A percentile compares a stretch with the other conserved stretches of the same genome.
These are phyloP conservation scores for Villa cingulata DNA, from an alignment of 2,888 invertebrate species.

Conservation along the genomic window DNA sequence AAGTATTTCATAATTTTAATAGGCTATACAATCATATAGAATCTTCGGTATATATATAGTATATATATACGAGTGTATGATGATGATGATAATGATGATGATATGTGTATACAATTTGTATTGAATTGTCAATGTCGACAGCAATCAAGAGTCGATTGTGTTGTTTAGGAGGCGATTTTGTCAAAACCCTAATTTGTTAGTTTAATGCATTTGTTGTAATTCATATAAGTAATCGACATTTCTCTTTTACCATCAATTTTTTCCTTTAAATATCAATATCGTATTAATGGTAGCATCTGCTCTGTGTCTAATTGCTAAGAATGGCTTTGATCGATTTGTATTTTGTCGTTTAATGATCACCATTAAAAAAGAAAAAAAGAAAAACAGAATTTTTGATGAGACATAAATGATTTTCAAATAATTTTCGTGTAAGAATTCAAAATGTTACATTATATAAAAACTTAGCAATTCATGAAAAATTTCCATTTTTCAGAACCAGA, in stretches of 20 bases:
- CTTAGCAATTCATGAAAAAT: no score
- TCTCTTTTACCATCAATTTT: no score
- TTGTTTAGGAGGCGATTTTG: constrained; percentile 7
- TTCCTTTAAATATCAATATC: not conserved
- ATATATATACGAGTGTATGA: no score
- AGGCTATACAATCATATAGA: no score
- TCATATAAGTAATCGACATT: not conserved
- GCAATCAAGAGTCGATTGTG: constrained; percentile 13
- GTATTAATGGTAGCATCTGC: constrained; percentile 7
- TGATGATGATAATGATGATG: no score
- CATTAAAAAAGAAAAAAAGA: not conserved
- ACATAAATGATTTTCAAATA: not conserved
- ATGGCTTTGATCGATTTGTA: constrained; percentile 12
- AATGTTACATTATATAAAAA: no score
- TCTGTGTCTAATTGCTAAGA: constrained; percentile 11
- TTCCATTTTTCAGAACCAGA: no score
- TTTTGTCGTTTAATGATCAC: not conserved
- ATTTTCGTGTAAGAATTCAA: no score
- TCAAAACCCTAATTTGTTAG: constrained; percentile 6
- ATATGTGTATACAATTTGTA: not conserved
- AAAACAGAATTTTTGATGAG: not conserved
- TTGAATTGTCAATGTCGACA: constrained; percentile 7
- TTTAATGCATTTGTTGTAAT: no score
- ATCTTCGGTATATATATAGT: no score
- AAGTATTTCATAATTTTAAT: no score